Conservation (phyloP, 2,888 invertebrate species). For the Neria commutata region DNA sequence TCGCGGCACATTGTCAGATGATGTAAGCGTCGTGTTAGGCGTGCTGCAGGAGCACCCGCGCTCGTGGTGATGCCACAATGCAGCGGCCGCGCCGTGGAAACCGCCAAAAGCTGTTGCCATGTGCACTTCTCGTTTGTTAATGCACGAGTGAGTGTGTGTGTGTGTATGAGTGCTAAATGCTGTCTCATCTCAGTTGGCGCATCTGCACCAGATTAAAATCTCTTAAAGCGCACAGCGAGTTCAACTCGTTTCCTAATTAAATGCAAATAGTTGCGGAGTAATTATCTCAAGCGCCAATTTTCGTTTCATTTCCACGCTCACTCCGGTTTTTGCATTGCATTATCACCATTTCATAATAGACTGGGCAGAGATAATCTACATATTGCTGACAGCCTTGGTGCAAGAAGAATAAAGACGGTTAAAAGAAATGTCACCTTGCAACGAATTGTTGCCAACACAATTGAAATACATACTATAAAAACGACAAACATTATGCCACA, state of each 20-base stretch:
- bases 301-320: too few relatives aligned
- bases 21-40: slow-evolving; percentile 21
- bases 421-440: too few relatives aligned
- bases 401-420: too few relatives aligned
- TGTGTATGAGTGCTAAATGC: slow-evolving; percentile 1
- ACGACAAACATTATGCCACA: too few relatives aligned
- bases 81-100: slow-evolving; percentile 16
- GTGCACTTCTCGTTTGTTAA: background rate
- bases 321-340: too few relatives aligned
- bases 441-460: too few relatives aligned
- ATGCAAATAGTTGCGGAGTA: background rate
- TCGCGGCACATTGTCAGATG: slow-evolving; percentile 7
- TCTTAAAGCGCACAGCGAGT: background rate
- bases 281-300: background rate
- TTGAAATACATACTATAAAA: too few relatives aligned
- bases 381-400: too few relatives aligned
- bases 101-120: background rate
- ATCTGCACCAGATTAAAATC: slow-evolving; percentile 14
- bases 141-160: background rate
- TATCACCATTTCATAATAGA: too few relatives aligned
- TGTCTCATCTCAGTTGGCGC: slow-evolving; percentile 13
- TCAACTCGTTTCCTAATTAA: background rate
- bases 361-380: too few relatives aligned
- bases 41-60: background rate
- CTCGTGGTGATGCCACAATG: slow-evolving; percentile 5